Percentiles rank a stretch among this genome's conserved stretches.
Evolutionary conservation across 30 jellyfish, hydroid and myxozoan species (phyloP).

Genomic region (Pelagia noctiluca): DNA sequence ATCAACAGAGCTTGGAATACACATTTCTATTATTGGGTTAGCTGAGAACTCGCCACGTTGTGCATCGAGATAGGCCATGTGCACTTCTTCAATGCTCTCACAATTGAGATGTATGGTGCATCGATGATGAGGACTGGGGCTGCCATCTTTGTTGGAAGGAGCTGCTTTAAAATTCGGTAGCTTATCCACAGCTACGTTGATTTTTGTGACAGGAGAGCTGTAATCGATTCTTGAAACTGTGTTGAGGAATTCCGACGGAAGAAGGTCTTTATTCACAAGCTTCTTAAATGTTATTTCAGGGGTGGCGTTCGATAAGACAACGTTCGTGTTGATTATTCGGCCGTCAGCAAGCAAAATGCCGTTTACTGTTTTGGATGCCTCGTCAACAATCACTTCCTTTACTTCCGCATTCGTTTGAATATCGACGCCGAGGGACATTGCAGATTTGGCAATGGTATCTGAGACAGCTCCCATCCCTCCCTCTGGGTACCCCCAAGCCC

Average conservation of each 20-base stretch:
- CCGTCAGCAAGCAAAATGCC: conserved; percentile 64
- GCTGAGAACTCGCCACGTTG: conserved; percentile 43
- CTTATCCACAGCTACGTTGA: conserved; percentile 52
- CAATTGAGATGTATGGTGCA: conserved; percentile 61
- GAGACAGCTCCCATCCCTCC: conserved; percentile 83
- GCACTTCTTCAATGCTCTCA: conserved; percentile 54
- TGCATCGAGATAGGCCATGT: conserved; percentile 55
- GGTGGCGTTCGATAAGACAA: conserved; percentile 60
- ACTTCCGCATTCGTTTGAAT: conserved; percentile 61
- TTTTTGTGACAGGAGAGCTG: conserved; percentile 53
- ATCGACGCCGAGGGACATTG: conserved; percentile 41
- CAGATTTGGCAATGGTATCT: conserved; percentile 51
- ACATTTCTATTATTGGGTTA: conserved; percentile 66
- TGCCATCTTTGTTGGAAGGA: conserved; percentile 41
- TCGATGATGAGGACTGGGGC: conserved; percentile 63
- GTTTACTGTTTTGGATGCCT: conserved; percentile 1
- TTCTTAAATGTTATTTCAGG: conserved; percentile 57
- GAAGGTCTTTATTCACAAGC: conserved; percentile 19
- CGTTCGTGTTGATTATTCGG: conserved; percentile 13
- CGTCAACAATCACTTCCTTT: conserved; percentile 21
- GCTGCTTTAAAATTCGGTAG: conserved; percentile 53
- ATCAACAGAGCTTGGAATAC: conserved; percentile 63
- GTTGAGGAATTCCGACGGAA: conserved; percentile 44
- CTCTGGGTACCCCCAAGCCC: conserved; percentile 73
- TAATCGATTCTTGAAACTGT: conserved; percentile 25